Evolutionary conservation across 1,140 invertebrate genomes (phyloP).

Genomic region (Saxidomus purpurata): DNA sequence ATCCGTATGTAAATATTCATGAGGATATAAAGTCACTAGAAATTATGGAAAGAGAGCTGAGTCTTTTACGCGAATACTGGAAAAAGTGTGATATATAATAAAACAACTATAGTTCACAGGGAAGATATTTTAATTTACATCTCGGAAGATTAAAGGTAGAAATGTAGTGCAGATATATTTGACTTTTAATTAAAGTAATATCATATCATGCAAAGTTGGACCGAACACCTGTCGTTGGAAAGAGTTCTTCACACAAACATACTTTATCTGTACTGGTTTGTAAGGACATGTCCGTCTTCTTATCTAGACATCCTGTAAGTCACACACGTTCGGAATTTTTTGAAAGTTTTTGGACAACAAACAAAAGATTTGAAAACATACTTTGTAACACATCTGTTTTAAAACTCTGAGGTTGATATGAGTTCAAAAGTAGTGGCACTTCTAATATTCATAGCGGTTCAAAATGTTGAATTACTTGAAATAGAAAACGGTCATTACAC

Average conservation of each 20-base stretch:
- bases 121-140: background rate
- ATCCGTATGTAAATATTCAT: background rate
- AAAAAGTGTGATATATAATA: background rate
- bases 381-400: background rate
- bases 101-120: background rate
- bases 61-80: background rate
- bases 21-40: background rate
- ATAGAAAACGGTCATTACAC: conserved; percentile 1
- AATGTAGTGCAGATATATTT: background rate
- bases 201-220: background rate
- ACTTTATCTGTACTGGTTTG: background rate
- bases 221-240: background rate
- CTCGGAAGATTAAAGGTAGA: background rate
- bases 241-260: background rate
- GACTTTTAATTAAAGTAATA: background rate
- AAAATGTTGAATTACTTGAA: conserved; percentile 15
- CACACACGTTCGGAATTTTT: background rate
- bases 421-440: conserved; percentile 26
- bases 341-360: background rate
- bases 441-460: conserved; percentile 18
- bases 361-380: background rate
- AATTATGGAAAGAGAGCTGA: background rate
- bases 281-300: conserved; percentile 26
- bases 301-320: background rate
- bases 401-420: conserved; percentile 42